Percentiles rank a stretch among this genome's conserved stretches.
Evolutionary conservation across 1,140 invertebrate genomes (phyloP).

Genomic region (Aradophagus sp.): DNA sequence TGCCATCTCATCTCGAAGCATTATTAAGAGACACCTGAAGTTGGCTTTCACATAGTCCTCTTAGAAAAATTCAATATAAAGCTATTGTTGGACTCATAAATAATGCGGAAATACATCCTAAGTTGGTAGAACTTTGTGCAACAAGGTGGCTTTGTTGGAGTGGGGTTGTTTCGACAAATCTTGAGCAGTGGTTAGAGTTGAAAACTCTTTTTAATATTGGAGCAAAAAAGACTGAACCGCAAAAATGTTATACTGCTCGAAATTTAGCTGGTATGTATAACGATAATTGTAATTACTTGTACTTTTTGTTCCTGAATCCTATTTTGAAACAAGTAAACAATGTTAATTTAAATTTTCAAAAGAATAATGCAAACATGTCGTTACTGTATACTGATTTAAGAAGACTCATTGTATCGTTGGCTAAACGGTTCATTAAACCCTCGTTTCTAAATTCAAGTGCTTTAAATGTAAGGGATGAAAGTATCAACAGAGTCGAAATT

Average conservation of each 20-base stretch:
- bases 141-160: conserved; percentile 17
- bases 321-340: conserved; percentile 17
- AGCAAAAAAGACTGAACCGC: conserved; percentile 6
- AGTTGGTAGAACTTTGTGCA: conserved; percentile 9
- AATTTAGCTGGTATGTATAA: conserved; percentile 4
- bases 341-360: conserved; percentile 8
- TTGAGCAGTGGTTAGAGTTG: conserved; percentile 17
- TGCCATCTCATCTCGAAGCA: conserved; percentile 9
- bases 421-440: conserved; percentile 13
- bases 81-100: background rate
- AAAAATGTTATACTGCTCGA: conserved; percentile 13
- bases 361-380: background rate
- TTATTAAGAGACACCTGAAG: conserved; percentile 6
- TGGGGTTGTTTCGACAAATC: conserved; percentile 3
- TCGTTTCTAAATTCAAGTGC: conserved; percentile 6
- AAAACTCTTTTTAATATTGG: conserved; percentile 3
- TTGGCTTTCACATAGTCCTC: conserved; percentile 12
- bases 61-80: conserved; percentile 2
- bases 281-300: conserved; percentile 10
- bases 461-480: background rate
- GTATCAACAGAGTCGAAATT: background rate
- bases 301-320: conserved; percentile 13
- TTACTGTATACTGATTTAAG: conserved; percentile 5
- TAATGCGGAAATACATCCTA: background rate
- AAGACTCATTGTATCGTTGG: conserved; percentile 5